Conservation (phyloP, 2,888 invertebrate species). For the Crioceris asparagi region DNA sequence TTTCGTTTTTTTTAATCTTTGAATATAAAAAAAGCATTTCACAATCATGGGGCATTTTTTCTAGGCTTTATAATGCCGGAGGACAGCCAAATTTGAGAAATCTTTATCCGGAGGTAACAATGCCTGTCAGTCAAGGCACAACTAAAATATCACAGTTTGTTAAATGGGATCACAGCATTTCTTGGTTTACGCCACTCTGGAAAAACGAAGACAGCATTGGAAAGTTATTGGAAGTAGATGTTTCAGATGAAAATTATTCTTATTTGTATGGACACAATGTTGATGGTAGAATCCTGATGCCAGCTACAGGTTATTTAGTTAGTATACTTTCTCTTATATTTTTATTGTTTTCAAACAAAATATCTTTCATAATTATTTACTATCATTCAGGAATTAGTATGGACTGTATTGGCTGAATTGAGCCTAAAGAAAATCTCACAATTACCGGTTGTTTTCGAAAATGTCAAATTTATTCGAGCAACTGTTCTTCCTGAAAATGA, state of each 20-base stretch:
- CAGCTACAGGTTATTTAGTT: slow-evolving; percentile 47
- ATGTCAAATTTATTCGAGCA: slow-evolving; percentile 46
- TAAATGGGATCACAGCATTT: slow-evolving; percentile 77
- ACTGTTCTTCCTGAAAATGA: slow-evolving; percentile 42
- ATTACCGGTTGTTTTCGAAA: slow-evolving; percentile 45
- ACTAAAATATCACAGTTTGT: slow-evolving; percentile 72
- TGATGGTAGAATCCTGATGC: slow-evolving; percentile 38
- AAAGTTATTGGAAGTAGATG: slow-evolving; percentile 71
- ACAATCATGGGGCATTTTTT: too few relatives aligned
- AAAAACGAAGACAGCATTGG: slow-evolving; percentile 56
- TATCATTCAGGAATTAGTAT: slow-evolving; percentile 38
- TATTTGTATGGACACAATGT: slow-evolving; percentile 21
- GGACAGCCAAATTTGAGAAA: slow-evolving; percentile 61
- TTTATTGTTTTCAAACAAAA: too few relatives aligned
- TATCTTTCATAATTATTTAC: too few relatives aligned
- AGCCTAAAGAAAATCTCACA: slow-evolving; percentile 31
- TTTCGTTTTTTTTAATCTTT: too few relatives aligned
- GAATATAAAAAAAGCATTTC: too few relatives aligned
- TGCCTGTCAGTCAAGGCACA: slow-evolving; percentile 77
- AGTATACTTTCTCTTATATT: slow-evolving; percentile 9
- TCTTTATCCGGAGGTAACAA: slow-evolving; percentile 60
- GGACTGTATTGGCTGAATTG: slow-evolving; percentile 42
- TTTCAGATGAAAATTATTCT: slow-evolving; percentile 14
- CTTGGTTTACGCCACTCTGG: slow-evolving; percentile 62
- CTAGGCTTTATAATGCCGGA: slow-evolving; percentile 65